Evolutionary conservation across 2,113 vertebrate genomes (phyloP).

Genomic region (Gallinago undulata): DNA sequence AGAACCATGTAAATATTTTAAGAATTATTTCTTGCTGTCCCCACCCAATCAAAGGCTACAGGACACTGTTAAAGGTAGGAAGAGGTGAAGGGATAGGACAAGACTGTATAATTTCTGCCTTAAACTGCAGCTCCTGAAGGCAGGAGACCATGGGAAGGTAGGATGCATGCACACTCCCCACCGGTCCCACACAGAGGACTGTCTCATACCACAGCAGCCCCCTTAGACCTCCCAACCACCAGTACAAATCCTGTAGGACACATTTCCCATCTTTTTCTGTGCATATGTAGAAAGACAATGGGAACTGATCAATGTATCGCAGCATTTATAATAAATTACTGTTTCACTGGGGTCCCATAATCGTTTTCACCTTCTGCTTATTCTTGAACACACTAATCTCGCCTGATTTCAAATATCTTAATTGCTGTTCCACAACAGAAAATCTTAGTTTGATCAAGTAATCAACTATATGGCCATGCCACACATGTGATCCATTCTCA

Average conservation of each 20-base stretch:
- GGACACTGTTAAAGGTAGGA: background rate
- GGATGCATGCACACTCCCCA: fast-evolving
- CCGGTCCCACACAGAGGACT: background rate
- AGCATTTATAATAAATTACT: background rate
- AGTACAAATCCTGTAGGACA: background rate
- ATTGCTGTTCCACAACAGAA: background rate
- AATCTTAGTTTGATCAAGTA: background rate
- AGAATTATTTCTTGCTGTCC: background rate
- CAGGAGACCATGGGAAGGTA: background rate
- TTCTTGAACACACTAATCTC: background rate
- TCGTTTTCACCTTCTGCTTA: background rate
- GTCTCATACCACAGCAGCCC: fast-evolving
- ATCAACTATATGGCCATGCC: background rate
- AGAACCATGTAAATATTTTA: background rate
- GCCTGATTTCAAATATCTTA: background rate
- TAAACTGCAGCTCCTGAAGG: background rate
- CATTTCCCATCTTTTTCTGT: background rate
- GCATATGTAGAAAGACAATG: background rate
- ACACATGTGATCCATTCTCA: background rate
- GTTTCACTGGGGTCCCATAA: background rate
- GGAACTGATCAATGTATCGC: background rate
- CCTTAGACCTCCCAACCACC: background rate
- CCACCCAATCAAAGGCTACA: background rate
- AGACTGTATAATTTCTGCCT: background rate
- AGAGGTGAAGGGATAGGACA: background rate